Conservation (phyloP, 2,888 invertebrate species). For the Ophioninae sp. region DNA sequence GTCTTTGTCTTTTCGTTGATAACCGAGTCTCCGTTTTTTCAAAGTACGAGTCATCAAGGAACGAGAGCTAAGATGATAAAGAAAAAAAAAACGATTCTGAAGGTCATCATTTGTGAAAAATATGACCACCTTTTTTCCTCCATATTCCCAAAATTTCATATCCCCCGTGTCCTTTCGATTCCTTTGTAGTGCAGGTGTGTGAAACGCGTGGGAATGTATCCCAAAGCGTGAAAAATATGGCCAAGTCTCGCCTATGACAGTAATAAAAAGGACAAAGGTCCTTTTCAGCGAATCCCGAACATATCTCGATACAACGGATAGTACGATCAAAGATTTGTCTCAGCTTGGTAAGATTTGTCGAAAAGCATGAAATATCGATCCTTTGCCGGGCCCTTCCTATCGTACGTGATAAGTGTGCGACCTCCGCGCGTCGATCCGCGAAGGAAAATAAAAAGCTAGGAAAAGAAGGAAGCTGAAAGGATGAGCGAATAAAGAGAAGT, state of each 20-base stretch:
- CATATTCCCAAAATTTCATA: constrained; percentile 10
- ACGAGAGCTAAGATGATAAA: constrained; percentile 19
- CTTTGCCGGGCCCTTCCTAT: neutral
- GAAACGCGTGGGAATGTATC: constrained; percentile 4
- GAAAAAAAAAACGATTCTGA: constrained; percentile 14
- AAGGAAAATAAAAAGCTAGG: neutral
- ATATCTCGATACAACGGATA: neutral
- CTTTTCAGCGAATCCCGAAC: neutral
- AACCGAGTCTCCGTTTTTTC: constrained; percentile 29
- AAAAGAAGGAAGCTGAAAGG: neutral
- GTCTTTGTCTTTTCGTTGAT: constrained; percentile 50
- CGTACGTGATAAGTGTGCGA: constrained; percentile 1
- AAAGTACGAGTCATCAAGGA: constrained; percentile 49
- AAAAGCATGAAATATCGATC: neutral
- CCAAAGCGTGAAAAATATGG: neutral
- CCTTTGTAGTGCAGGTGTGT: constrained; percentile 13
- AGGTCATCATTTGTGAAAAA: constrained; percentile 14
- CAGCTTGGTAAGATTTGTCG: neutral
- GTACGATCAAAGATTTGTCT: neutral
- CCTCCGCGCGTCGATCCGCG: neutral
- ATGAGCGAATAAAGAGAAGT: constrained; percentile 24
- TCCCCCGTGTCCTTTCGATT: constrained; percentile 18
- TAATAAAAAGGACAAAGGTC: neutral
- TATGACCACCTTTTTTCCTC: constrained; percentile 14
- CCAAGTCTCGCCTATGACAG: neutral